Percentiles rank a stretch among this genome's conserved stretches.
These are phyloP conservation scores for Danio kyathit DNA, from an alignment of 2,797 vertebrate species.

Conservation along the genomic window DNA sequence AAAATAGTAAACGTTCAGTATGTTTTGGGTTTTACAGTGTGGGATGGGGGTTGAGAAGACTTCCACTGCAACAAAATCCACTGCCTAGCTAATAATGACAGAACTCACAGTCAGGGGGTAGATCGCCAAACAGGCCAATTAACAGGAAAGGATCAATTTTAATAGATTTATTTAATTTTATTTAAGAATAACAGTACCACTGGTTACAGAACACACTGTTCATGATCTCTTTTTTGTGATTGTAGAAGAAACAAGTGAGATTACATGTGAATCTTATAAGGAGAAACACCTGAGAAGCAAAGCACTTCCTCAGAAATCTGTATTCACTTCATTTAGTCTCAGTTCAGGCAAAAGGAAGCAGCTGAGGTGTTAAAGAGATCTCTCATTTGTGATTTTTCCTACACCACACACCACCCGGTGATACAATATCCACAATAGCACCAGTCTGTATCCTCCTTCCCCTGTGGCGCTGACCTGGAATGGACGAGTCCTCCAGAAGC, in stretches of 20 bases:
- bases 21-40: too few species aligned
- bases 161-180: too few species aligned
- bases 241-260: not conserved
- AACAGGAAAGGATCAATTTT: too few species aligned
- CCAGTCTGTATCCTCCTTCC: constrained; percentile 23
- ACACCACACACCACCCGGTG: not conserved
- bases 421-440: constrained; percentile 1
- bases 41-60: too few species aligned
- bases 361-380: not conserved
- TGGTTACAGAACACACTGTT: too few species aligned
- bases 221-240: not conserved
- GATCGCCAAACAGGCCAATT: too few species aligned
- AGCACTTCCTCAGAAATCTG: not conserved
- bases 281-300: not conserved
- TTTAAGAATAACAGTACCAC: too few species aligned
- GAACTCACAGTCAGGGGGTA: too few species aligned
- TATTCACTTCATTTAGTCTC: not conserved
- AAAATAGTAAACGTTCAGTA: too few species aligned
- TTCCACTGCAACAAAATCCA: too few species aligned
- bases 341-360: not conserved
- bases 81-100: too few species aligned
- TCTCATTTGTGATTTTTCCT: not conserved
- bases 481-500: constrained; percentile 27
- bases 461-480: constrained; percentile 34
- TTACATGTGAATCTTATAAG: not conserved